Evolutionary conservation across 2,797 vertebrate species (phyloP), one percentile per base, ranked within the genome.

Genomic region (Threskiornis aethiopicus): DNA sequence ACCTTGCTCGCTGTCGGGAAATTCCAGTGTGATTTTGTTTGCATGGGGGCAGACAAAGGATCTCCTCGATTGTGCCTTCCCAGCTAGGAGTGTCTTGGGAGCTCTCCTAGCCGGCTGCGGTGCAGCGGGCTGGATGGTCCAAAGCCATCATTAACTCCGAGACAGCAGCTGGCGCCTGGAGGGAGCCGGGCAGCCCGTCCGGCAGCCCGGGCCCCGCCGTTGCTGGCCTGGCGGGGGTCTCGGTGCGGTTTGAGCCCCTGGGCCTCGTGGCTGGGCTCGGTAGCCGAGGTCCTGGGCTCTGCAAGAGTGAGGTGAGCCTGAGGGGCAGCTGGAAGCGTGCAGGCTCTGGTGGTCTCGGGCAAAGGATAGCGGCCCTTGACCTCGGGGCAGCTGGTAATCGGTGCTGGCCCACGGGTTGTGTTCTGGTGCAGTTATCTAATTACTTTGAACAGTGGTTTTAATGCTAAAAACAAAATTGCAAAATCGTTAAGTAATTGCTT

Each of bases 1-100:
- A 95, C 86, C 90, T 83, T 75, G 57, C 78, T 89, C 2, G 0
- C 78, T 96, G 81, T 39, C 2, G 47, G 94, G 92, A 96, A 96
- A 89, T 96, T 90, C 88, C 94, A 81, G 31, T 6, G 41, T 25
- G 47, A 71, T 77, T 84, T 89, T 64, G 51, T 82, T 84, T 90
- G 64, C 17, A 8, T 39, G 64, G 57, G 78, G 57, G 49, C 85
- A 85, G 87, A 39, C n/a, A 39, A 71, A 92, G 81, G 51, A 69
- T 86, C 93, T 95, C 73, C 83, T 95, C 7, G 6, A 7, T 29
- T 57, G 37, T 81, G 42, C 47, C 82, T 77, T 64, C 46, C 51
- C 59, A 49, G 75, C 71, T 28, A 0, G 0, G 25, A 65, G 28
- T 33, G 13, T 69, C 51, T 20, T 6, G 11, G 54, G 82, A 83